Percentiles rank a stretch among this genome's conserved stretches.
Conservation (phyloP, 2,888 invertebrate species). For the Mythimna vitellina region DNA sequence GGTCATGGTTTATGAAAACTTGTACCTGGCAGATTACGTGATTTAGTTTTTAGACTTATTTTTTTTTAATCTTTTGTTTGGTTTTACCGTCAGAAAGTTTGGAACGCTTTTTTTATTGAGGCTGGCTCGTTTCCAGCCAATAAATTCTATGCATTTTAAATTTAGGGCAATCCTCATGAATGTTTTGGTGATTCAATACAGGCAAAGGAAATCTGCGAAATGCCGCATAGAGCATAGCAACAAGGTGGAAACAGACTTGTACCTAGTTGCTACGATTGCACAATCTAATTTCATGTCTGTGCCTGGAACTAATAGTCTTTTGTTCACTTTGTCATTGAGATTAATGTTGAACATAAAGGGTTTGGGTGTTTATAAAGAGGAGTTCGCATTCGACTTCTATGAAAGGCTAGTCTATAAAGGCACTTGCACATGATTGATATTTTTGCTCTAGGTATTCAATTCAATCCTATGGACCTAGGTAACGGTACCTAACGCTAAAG, state of each 20-base stretch:
- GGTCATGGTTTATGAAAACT: slow-evolving; percentile 46
- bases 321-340: background rate
- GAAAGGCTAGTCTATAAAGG: background rate
- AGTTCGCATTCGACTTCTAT: background rate
- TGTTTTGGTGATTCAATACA: slow-evolving; percentile 40
- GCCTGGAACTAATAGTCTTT: slow-evolving; percentile 11
- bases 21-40: background rate
- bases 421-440: background rate
- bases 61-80: slow-evolving; percentile 34
- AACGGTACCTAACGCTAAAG: no score
- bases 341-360: background rate
- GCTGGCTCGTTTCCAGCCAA: slow-evolving; percentile 72
- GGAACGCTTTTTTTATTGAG: slow-evolving; percentile 43
- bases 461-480: no score
- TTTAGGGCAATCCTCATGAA: slow-evolving; percentile 67
- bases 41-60: slow-evolving; percentile 1
- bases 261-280: slow-evolving; percentile 44
- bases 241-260: slow-evolving; percentile 25
- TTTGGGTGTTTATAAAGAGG: background rate
- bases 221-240: slow-evolving; percentile 41
- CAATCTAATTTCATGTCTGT: slow-evolving; percentile 11
- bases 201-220: slow-evolving; percentile 37
- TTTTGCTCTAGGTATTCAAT: background rate
- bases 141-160: slow-evolving; percentile 63
- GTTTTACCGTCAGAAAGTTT: slow-evolving; percentile 67